phyloP scores from a whole-genome alignment of 2,797 vertebrate species.

The Anas acuta region DNA sequence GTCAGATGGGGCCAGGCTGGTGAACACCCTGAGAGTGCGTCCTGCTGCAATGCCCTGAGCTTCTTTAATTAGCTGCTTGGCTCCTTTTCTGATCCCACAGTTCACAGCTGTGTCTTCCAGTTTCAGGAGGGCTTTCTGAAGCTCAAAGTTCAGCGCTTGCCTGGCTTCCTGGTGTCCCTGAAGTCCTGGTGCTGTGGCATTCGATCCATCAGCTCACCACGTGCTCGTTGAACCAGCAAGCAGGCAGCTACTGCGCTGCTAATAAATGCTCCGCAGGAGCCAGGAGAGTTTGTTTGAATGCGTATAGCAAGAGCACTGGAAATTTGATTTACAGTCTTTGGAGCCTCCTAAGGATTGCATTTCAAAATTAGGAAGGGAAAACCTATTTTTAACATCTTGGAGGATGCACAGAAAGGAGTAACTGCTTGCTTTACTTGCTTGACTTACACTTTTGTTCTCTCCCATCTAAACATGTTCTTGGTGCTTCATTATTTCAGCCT shows the following conservation, averaged over 20 bases:
- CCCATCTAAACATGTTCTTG: constrained; percentile 34
- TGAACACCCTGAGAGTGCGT: rapidly evolving
- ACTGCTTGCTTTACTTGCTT: constrained; percentile 14
- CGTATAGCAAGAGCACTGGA: not conserved
- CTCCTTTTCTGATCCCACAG: not conserved
- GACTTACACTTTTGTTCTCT: constrained; percentile 36
- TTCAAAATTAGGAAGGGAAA: constrained; percentile 38
- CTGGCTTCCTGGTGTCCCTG: not conserved
- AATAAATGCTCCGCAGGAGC: not conserved
- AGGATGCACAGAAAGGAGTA: constrained; percentile 2
- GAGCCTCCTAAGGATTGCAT: not conserved
- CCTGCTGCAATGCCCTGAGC: not conserved
- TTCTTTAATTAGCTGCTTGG: not conserved
- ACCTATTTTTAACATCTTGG: constrained; percentile 53
- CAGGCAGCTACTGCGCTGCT: not conserved
- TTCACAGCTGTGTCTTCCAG: not conserved
- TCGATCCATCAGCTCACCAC: rapidly evolving
- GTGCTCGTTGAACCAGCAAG: not conserved
- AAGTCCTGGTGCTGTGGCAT: rapidly evolving
- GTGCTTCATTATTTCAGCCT: constrained; percentile 37
- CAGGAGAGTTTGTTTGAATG: not conserved
- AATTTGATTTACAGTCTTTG: not conserved
- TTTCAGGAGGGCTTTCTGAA: not conserved
- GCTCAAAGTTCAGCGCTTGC: not conserved
- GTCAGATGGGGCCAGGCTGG: not conserved